Base-by-base conservation (phyloP, 53 echinoderm and acorn worm species). In the Glandiceps talaboti region DNA sequence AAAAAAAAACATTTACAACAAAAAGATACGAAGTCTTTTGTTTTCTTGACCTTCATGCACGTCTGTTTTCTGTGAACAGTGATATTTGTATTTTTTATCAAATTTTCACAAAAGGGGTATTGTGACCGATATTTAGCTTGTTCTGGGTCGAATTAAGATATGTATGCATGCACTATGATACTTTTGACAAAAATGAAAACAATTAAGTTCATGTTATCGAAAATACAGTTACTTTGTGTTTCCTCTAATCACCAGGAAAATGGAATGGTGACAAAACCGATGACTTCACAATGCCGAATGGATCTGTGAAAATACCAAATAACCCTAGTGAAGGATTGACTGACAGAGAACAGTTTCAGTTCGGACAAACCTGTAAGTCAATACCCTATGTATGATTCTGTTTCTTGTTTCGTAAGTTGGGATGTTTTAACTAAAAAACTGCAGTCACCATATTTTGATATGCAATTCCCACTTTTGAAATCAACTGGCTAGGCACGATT, bases 301-400 rank as follows among this genome's bases (percentile, higher is more conserved):
- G 88, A 0, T 77, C 81, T n/a, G 25, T 92, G 28, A 87, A 85
- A 28, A 25, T 75, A 73, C 76, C 90, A 0, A 82, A 81, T 26
- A 88, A 78, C 28, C 0, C 80, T 28, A 81, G 75, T 30, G 81
- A 83, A 74, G 88, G 83, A 30, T 88, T 87, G 73, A 94, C 90
- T 6, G 92, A 92, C 10, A 64, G 29, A 27, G 88, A 94, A 32
- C 77, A 89, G 30, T 94, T 88, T 75, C 30, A 30, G 1, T 94
- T 94, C 80, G 94, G 94, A 79, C 88, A 92, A 79, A 73, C 88
- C 32, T 94, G 94, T 92, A 80, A 92, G 94, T 89, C 10, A 0
- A 77, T 73, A 14, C n/a, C n/a, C n/a, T n/a, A n/a, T n/a, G n/a
- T n/a, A n/a, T n/a, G n/a, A n/a, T n/a, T n/a, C 30, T 80, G 1